Evolutionary conservation across 2,113 vertebrate species (phyloP).

Genomic region (Petrocephalus zakoni): DNA sequence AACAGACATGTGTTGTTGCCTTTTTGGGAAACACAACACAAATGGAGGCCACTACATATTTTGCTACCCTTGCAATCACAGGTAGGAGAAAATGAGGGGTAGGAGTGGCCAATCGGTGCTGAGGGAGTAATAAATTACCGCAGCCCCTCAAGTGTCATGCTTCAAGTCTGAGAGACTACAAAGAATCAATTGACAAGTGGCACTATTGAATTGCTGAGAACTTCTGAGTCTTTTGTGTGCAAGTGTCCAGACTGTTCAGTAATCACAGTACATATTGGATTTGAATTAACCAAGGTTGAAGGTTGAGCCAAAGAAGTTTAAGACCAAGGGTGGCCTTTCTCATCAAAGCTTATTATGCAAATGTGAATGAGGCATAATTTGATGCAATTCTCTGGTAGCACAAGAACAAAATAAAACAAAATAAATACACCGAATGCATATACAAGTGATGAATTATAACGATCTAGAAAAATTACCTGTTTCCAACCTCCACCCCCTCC

Average conservation of each 20-base stretch:
- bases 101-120: not conserved
- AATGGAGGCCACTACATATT: not conserved
- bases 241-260: not conserved
- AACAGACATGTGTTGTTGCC: not conserved
- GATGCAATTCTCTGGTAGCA: not conserved
- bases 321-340: not conserved
- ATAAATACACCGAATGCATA: not conserved
- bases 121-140: slow-evolving; percentile 13
- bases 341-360: not conserved
- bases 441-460: not conserved
- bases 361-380: not conserved
- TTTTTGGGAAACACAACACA: not conserved
- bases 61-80: not conserved
- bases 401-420: not conserved
- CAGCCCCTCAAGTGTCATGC: slow-evolving; percentile 1
- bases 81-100: not conserved
- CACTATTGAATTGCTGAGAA: not conserved
- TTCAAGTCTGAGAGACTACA: not conserved
- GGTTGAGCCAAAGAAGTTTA: not conserved
- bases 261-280: not conserved
- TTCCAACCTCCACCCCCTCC: not conserved
- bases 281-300: not conserved
- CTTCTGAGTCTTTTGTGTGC: not conserved
- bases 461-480: not conserved
- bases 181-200: not conserved